Base-by-base conservation (phyloP, 2,888 invertebrate species). In the Phaonia tiefii region DNA sequence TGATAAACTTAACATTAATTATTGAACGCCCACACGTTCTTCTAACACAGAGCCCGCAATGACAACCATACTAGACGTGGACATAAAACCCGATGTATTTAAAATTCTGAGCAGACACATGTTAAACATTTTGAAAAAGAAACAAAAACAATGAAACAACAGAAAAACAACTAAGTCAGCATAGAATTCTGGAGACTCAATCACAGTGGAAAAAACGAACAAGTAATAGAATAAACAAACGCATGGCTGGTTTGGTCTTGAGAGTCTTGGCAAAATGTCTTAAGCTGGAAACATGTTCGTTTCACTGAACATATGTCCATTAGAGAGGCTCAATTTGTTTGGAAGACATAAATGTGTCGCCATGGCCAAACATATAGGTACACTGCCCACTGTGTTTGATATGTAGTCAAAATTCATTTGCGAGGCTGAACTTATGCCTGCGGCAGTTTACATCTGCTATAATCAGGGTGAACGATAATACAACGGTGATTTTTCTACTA, bases 51-150 rank as follows among this genome's bases (percentile, higher is more conserved):
- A n/a, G n/a, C n/a, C 44, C 54, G 54, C 25, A 63, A 63, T 63
- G 63, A 63, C n/a, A 63, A 63, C 37, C 11, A 17, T 39, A 39
- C 39, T 10, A 22, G 63, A 39, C 63, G 63, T 42, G 63, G 1
- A 2, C 13, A 17, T 11, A 17, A 13, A 63, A 42, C 42, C 22
- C 20, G 13, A 39, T 37, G 37, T 63, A 42, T 63, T 63, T 63
- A 63, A 22, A 20, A 63, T 63, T 63, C 63, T 42, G 22, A 22
- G 22, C 63, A 60, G 60, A 39, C 63, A 42, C 63, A 63, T 63
- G 63, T 63, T 63, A 63, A 63, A 42, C 63, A 63, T 42, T 42
- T 63, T 39, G 42, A 39, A 39, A 42, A 42, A 63, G 39, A n/a
- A n/a, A n/a, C n/a, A n/a, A n/a, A n/a, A n/a, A n/a, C n/a, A 51